Conservation (phyloP, 2,888 invertebrate genomes). For the Pachliopta kotzebuea region DNA sequence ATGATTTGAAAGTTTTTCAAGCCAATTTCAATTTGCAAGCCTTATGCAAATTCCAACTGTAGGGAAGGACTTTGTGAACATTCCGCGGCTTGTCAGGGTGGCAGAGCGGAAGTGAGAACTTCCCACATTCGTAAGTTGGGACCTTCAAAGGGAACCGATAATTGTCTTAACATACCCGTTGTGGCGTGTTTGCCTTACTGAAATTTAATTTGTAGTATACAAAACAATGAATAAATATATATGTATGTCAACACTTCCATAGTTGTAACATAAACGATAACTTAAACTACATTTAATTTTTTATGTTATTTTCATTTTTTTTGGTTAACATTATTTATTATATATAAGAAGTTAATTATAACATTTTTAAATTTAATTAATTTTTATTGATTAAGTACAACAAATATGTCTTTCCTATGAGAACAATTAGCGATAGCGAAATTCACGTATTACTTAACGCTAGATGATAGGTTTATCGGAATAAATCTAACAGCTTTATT, state of each 20-base stretch:
- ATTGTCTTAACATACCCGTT: not conserved
- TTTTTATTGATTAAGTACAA: no score
- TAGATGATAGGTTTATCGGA: no score
- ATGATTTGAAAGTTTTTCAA: not conserved
- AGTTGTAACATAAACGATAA: no score
- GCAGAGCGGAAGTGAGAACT: not conserved
- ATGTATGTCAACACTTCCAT: not conserved
- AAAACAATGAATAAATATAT: not conserved
- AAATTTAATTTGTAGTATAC: not conserved
- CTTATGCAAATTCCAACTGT: conserved; percentile 2
- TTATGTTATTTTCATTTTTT: no score
- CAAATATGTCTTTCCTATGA: no score
- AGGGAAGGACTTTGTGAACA: not conserved
- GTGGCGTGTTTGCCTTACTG: not conserved
- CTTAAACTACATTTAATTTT: no score
- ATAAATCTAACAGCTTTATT: no score
- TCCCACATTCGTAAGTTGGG: not conserved
- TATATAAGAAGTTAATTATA: no score
- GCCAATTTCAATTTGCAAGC: not conserved
- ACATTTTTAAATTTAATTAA: no score
- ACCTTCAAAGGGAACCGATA: not conserved
- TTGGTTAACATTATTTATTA: no score
- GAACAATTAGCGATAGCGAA: no score
- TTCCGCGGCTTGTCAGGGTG: not conserved
- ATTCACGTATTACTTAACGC: no score